Evolutionary conservation across 2,888 invertebrate species (phyloP).

Genomic region (Epinotia ramella): DNA sequence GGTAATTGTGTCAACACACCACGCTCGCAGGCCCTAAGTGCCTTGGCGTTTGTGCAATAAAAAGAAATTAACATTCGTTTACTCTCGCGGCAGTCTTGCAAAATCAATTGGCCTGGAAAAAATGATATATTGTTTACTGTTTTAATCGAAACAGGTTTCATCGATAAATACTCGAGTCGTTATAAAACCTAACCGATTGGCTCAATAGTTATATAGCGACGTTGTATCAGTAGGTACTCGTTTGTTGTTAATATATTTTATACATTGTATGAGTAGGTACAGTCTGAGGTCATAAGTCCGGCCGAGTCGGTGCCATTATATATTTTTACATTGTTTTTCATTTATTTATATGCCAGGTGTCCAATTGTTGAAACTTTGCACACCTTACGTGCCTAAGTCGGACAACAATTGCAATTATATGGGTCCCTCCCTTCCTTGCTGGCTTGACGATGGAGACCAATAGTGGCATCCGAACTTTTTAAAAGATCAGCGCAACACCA

Average conservation of each 20-base stretch:
- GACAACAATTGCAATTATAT: too few relatives aligned
- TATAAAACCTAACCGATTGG: conserved; percentile 7
- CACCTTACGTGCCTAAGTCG: too few relatives aligned
- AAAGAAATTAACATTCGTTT: conserved; percentile 39
- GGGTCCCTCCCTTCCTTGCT: too few relatives aligned
- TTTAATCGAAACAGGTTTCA: conserved; percentile 11
- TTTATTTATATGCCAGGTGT: too few relatives aligned
- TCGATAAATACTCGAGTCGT: conserved; percentile 7
- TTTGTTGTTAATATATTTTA: too few relatives aligned
- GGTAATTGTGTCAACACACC: conserved; percentile 34
- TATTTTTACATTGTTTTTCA: too few relatives aligned
- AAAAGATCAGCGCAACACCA: too few relatives aligned
- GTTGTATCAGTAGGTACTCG: neutral
- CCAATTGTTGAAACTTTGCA: too few relatives aligned
- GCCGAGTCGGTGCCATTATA: too few relatives aligned
- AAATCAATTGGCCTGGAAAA: conserved; percentile 37
- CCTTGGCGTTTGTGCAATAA: conserved; percentile 42
- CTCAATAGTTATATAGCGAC: neutral
- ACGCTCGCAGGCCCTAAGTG: conserved; percentile 30
- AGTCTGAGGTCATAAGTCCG: too few relatives aligned
- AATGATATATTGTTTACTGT: conserved; percentile 19
- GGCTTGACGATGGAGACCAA: too few relatives aligned
- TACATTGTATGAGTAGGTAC: neutral
- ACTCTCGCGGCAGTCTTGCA: conserved; percentile 26
- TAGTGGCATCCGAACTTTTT: too few relatives aligned